Evolutionary conservation across 2,888 invertebrate genomes (phyloP).

Genomic region (Diarsia dahlii): DNA sequence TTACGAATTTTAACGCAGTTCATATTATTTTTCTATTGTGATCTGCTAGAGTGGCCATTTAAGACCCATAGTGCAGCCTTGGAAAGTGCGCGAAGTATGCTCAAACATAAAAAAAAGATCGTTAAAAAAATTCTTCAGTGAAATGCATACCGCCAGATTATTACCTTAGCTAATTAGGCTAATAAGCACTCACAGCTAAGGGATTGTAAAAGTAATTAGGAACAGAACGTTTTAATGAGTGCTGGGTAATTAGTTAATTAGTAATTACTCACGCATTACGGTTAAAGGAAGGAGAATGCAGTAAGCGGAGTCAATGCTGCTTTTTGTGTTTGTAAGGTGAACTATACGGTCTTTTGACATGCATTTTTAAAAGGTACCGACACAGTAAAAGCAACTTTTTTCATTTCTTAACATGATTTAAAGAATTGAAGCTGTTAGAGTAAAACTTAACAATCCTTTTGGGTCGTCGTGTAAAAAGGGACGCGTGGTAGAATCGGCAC

Average conservation of each 20-base stretch:
- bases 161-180: slow-evolving; percentile 12
- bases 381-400: not conserved
- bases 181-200: slow-evolving; percentile 19
- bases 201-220: too few species aligned
- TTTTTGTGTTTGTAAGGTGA: not conserved
- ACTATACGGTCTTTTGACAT: not conserved
- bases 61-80: too few species aligned
- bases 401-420: too few species aligned
- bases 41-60: too few species aligned
- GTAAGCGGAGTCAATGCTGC: not conserved
- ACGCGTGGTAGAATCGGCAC: not conserved
- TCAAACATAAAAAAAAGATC: not conserved
- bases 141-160: not conserved
- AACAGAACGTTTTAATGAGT: not conserved
- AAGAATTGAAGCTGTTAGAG: too few species aligned
- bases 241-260: slow-evolving; percentile 13
- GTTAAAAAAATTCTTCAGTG: not conserved
- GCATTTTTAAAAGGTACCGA: not conserved
- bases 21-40: not conserved
- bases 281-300: slow-evolving; percentile 6
- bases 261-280: slow-evolving; percentile 17
- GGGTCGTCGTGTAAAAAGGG: too few species aligned
- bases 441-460: too few species aligned
- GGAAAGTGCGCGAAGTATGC: not conserved
- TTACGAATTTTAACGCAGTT: too few species aligned